Evolutionary conservation across 30 jellyfish, hydroid and myxozoan genomes (phyloP).

Genomic region (Aurelia aurita): DNA sequence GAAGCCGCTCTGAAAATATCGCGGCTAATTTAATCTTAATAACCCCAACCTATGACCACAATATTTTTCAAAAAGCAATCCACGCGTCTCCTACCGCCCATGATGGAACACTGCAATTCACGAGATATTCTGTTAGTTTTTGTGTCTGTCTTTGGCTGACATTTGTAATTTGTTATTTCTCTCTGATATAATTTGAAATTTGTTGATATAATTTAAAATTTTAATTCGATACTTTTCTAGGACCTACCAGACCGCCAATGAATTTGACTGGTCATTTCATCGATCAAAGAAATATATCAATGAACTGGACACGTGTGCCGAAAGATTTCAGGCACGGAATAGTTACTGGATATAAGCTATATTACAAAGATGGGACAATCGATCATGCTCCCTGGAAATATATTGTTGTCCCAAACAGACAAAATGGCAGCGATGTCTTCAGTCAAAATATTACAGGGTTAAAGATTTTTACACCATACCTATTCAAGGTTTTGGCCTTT

Average conservation of each 20-base stretch:
- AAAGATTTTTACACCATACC: conserved; percentile 9
- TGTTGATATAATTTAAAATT: too few relatives aligned
- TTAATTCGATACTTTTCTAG: background rate
- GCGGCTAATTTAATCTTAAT: too few relatives aligned
- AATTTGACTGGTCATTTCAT: conserved; percentile 50
- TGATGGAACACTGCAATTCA: too few relatives aligned
- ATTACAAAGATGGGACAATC: conserved; percentile 35
- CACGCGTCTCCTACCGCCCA: too few relatives aligned
- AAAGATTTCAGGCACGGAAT: conserved; percentile 39
- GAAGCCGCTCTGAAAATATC: too few relatives aligned
- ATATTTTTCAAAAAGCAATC: too few relatives aligned
- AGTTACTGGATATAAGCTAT: conserved; percentile 23
- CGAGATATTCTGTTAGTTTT: too few relatives aligned
- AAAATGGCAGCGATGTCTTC: conserved; percentile 1
- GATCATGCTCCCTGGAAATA: conserved; percentile 10
- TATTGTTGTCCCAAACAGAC: background rate
- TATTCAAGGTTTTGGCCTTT: conserved; percentile 11
- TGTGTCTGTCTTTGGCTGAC: too few relatives aligned
- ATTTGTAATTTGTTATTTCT: too few relatives aligned
- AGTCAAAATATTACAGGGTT: conserved; percentile 8
- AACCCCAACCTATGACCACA: too few relatives aligned
- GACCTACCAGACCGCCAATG: conserved; percentile 38
- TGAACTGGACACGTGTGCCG: conserved; percentile 48
- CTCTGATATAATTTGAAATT: too few relatives aligned
- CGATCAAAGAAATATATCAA: conserved; percentile 16